Evolutionary conservation across 2,113 vertebrate genomes (phyloP), one percentile per base, ranked within the genome.

Genomic region (Prolemur simus): DNA sequence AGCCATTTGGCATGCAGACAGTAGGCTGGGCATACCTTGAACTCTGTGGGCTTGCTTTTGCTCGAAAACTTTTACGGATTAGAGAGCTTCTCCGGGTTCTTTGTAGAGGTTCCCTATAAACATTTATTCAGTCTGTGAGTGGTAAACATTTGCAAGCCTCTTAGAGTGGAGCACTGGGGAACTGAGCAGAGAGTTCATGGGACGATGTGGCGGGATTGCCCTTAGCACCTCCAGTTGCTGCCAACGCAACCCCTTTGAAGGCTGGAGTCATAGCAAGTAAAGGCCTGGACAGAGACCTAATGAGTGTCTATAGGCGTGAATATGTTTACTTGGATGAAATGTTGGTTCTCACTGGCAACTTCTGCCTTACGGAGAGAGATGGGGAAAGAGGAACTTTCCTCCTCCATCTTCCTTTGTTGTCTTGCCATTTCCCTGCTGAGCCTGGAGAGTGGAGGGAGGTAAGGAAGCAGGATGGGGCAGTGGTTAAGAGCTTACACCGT

Each of bases 1-100:
- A 58, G 14, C 56, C 54, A 17, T 37, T 47, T 0, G 17, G 47
- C 4, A 1, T 0, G 0, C 4, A 14, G 45, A 73, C 37, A 20
- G 42, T 37, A 52, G 37, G 21, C 42, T 8, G 49, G 39, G 9
- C 39, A 63, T 2, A n/a, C 27, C 32, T 60, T 34, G 63, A 82
- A 69, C 60, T 80, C 63, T 0, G 17, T 6, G 25, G 15, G 32
- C 82, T 96, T 84, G 37, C 83, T 95, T 95, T 87, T 81, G 71
- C 69, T 34, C 37, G 66, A 68, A 76, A 71, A 69, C 18, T 64
- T 89, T 74, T 68, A 39, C 68, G 64, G 86, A 76, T 60, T 47
- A 88, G 93, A 90, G 81, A 92, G 54, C 37, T 88, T 76, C 88
- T 81, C 77, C 83, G 82, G 76, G 56, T 58, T 95, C 91, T 93